Evolutionary conservation across 1,140 invertebrate genomes (phyloP).

Genomic region (Atopsyche davidsoni): DNA sequence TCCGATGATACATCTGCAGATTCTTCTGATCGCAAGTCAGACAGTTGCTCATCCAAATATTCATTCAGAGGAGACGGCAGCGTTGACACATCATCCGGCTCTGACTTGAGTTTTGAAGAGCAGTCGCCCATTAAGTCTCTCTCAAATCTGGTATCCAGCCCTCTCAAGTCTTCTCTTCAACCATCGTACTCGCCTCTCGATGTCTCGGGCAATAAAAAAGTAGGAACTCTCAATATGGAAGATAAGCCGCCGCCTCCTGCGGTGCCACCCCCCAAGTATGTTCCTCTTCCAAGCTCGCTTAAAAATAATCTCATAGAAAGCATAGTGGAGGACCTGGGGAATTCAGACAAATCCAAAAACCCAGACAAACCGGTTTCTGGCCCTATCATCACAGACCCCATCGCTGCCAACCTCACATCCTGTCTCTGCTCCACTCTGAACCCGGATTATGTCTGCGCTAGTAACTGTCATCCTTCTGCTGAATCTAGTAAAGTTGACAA

Average conservation of each 20-base stretch:
- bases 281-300: slow-evolving; percentile 26
- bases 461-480: slow-evolving; percentile 13
- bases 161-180: slow-evolving; percentile 44
- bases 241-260: slow-evolving; percentile 13
- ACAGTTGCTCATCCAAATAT: slow-evolving; percentile 36
- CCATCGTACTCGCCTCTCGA: slow-evolving; percentile 12
- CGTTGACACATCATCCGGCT: slow-evolving; percentile 41
- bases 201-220: slow-evolving; percentile 1
- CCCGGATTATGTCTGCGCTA: slow-evolving; percentile 24
- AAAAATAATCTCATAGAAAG: slow-evolving; percentile 28
- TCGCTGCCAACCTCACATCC: slow-evolving; percentile 42
- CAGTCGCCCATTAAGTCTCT: slow-evolving; percentile 57
- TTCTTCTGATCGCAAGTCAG: slow-evolving; percentile 36
- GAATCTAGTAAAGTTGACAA: slow-evolving; percentile 13
- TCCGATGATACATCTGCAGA: slow-evolving; percentile 26
- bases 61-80: slow-evolving; percentile 38
- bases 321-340: slow-evolving; percentile 16
- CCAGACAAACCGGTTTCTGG: slow-evolving; percentile 3
- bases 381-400: slow-evolving; percentile 36
- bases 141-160: slow-evolving; percentile 55
- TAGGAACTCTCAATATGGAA: slow-evolving; percentile 7
- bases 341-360: background rate
- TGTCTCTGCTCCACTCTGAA: slow-evolving; percentile 40
- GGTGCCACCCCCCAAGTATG: slow-evolving; percentile 21
- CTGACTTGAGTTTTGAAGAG: slow-evolving; percentile 44